Percentiles rank a stretch among this genome's conserved stretches.
phyloP scores from a whole-genome alignment of 2,888 invertebrate genomes.

The Cepaea hortensis region DNA sequence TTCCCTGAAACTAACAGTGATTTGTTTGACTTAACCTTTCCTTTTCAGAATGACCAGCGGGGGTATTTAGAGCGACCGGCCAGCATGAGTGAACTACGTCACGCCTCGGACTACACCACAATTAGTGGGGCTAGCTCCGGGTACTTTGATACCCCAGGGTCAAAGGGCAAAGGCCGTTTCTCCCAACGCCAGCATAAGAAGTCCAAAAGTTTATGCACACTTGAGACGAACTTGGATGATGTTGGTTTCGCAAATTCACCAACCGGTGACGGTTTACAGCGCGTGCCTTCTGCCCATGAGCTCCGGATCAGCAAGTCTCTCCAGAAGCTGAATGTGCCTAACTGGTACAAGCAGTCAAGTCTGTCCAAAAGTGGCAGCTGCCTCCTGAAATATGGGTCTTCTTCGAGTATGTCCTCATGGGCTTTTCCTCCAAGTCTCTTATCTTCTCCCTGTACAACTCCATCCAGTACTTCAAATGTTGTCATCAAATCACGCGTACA shows the following conservation, averaged over 20 bases:
- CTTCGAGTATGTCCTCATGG: slow-evolving; percentile 66
- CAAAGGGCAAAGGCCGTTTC: slow-evolving; percentile 63
- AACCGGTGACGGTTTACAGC: slow-evolving; percentile 67
- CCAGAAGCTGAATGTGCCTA: slow-evolving; percentile 94
- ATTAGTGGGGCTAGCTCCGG: slow-evolving; percentile 28
- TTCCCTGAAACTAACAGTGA: slow-evolving; percentile 66
- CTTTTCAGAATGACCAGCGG: slow-evolving; percentile 62
- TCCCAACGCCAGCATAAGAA: slow-evolving; percentile 67
- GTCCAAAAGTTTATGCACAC: slow-evolving; percentile 69
- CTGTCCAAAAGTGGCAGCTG: slow-evolving; percentile 69
- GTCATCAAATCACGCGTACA: slow-evolving; percentile 69
- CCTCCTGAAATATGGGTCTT: slow-evolving; percentile 66
- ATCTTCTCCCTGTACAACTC: slow-evolving; percentile 66
- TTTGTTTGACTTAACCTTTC: slow-evolving; percentile 57
- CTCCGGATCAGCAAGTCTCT: slow-evolving; percentile 93
- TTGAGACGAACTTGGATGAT: slow-evolving; percentile 69
- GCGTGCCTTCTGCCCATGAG: slow-evolving; percentile 94
- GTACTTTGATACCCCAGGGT: not conserved
- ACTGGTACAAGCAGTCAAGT: slow-evolving; percentile 88
- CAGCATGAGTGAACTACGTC: slow-evolving; percentile 69
- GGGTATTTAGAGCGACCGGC: slow-evolving; percentile 60
- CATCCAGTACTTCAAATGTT: slow-evolving; percentile 63
- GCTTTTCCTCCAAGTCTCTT: slow-evolving; percentile 61
- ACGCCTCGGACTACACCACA: slow-evolving; percentile 38
- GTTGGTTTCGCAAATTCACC: slow-evolving; percentile 53